These are phyloP conservation scores for Steromphala cineraria DNA, from an alignment of 2,888 invertebrate species.

Conservation along the genomic window DNA sequence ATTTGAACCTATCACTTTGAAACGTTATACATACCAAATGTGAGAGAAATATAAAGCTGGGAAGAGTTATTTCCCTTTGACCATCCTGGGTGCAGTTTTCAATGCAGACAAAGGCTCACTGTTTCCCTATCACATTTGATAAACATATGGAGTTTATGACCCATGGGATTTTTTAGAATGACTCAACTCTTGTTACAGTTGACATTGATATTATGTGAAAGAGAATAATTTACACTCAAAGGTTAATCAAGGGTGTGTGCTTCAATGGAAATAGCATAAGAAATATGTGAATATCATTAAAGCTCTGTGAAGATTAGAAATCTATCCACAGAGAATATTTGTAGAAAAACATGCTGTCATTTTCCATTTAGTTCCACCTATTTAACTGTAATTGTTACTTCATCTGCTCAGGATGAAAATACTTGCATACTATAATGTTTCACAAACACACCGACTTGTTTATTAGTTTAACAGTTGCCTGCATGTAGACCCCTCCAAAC, in stretches of 20 bases:
- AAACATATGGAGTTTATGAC: no score
- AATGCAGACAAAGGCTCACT: no score
- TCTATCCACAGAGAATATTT: neutral
- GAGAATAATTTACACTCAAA: neutral
- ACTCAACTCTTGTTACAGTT: neutral
- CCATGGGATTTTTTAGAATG: neutral
- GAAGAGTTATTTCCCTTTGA: neutral
- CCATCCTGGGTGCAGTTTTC: neutral
- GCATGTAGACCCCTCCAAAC: neutral
- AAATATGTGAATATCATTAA: neutral
- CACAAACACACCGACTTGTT: neutral
- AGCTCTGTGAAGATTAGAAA: neutral
- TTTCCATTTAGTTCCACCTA: slow-evolving; percentile 5
- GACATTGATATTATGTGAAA: neutral
- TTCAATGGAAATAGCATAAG: neutral
- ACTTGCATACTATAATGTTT: neutral
- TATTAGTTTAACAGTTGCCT: neutral
- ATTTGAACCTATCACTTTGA: no score
- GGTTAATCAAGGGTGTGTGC: neutral
- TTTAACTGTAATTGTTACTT: neutral
- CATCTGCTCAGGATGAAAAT: neutral
- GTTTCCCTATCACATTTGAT: no score
- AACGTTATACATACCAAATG: no score
- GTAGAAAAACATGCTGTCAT: slow-evolving; percentile 8
- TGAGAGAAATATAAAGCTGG: no score